Base-by-base conservation (phyloP, 2,113 vertebrate species). In the Lophochroa leadbeateri region DNA sequence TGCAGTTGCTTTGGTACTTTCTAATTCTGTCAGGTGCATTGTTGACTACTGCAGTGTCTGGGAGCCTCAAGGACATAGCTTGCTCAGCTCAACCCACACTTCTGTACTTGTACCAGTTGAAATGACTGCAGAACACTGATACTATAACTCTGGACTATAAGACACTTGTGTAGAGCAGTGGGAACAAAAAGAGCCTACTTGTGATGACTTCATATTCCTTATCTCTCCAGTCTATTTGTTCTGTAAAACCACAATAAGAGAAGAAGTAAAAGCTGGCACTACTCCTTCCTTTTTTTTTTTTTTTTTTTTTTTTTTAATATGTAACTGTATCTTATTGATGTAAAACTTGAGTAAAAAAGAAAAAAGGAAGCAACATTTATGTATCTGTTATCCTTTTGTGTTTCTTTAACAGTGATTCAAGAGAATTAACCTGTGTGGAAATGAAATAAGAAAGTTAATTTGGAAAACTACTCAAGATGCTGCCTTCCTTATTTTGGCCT, bases 141-240 rank as follows among this genome's bases (percentile, higher is more conserved):
- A 12, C 18, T 43, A 1, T 47, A 69, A 55, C 39, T 80, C 14
- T 41, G 55, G 55, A 9, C 25, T 72, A 4, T 35, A 57, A 79
- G 37, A 65, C 14, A 33, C 29, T 58, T 68, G 15, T 57, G 20
- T 61, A 78, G 57, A 75, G 17, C 23, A 76, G 52, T 13, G 41
- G n/a, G 53, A 83, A 79, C 29, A 82, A 70, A 71, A 82, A 63
- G 12, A 79, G 71, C 14, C 11, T 63, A 17, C 44, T 80, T 74
- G 29, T 68, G 17, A 46, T 77, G 41, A 74, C 49, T 82, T 95
- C 37, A 55, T 53, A 46, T 71, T 83, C 23, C n/a, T 71, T 74
- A 18, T 35, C 44, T 86, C 25, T 90, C 13, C 12, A 18, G 11
- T 94, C 55, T 94, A 47, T 94, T 96, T 96, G 46, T 89, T 92